phyloP scores from a whole-genome alignment of 2,888 invertebrate species.

The Didymodactylos carnosus region DNA sequence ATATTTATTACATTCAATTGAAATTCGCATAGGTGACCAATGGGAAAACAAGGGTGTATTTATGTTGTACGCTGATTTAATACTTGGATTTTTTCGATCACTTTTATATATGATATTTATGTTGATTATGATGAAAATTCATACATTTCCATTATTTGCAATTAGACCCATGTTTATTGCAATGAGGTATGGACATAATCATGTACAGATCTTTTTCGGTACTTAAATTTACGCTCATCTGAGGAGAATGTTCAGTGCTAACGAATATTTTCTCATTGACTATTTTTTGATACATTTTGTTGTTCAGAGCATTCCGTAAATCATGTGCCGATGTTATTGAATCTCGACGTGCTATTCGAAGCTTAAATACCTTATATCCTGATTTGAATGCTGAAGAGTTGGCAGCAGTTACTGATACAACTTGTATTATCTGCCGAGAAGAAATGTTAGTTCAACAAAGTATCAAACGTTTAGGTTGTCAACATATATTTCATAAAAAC shows the following conservation, averaged over 20 bases:
- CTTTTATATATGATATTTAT: conserved; percentile 72
- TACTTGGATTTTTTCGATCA: conserved; percentile 39
- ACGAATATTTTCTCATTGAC: background rate
- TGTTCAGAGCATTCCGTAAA: conserved; percentile 69
- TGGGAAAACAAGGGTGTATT: conserved; percentile 99
- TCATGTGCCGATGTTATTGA: conserved; percentile 70
- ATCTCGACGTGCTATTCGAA: conserved; percentile 80
- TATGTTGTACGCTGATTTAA: conserved; percentile 76
- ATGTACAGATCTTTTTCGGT: conserved; percentile 40
- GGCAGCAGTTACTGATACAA: conserved; percentile 54
- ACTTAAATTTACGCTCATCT: background rate
- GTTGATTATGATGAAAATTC: conserved; percentile 82
- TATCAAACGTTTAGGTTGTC: conserved; percentile 89
- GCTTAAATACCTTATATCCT: conserved; percentile 73
- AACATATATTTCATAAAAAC: conserved; percentile 94
- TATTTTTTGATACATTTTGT: background rate
- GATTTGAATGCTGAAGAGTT: conserved; percentile 12
- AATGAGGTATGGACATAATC: conserved; percentile 48
- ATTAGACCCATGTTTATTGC: conserved; percentile 80
- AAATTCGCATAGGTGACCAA: conserved; percentile 72
- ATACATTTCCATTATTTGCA: conserved; percentile 88
- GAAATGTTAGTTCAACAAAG: conserved; percentile 42
- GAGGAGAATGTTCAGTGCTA: background rate
- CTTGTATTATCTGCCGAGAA: conserved; percentile 91
- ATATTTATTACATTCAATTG: conserved; percentile 65